Conservation (phyloP, 1,140 invertebrate species). For the Polypedilum pembai region DNA sequence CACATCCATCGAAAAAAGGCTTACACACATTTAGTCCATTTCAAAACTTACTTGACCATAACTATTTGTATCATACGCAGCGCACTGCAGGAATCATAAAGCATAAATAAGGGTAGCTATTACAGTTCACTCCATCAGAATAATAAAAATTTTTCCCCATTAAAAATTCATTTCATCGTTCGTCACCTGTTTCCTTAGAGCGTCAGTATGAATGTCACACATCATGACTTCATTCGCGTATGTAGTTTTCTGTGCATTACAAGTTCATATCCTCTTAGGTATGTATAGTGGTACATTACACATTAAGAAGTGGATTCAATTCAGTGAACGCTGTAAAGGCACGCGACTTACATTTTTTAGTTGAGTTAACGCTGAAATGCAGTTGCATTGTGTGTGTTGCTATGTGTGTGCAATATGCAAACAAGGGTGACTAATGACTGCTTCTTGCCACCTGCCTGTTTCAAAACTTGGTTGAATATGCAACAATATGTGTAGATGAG, state of each 20-base stretch:
- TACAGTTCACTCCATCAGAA: background rate
- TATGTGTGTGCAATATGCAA: background rate
- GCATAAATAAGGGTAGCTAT: conserved; percentile 22
- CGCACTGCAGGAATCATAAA: conserved; percentile 12
- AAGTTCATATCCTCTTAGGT: background rate
- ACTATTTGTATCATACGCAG: background rate
- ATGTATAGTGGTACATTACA: background rate
- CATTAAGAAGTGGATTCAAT: background rate
- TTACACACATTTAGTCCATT: background rate
- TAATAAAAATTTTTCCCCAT: background rate
- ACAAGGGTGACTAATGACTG: conserved; percentile 1
- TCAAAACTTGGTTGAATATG: background rate
- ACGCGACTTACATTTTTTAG: conserved; percentile 9
- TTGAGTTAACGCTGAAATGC: background rate
- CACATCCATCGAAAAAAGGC: background rate
- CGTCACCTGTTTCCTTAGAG: conserved; percentile 12
- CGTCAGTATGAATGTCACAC: conserved; percentile 20
- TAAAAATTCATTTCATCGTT: background rate
- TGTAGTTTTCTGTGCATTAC: background rate
- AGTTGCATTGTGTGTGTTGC: background rate
- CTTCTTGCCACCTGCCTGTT: background rate
- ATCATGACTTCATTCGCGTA: background rate
- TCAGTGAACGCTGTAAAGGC: background rate
- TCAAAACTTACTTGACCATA: conserved; percentile 23
- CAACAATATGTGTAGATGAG: too few relatives aligned